Evolutionary conservation across 2,797 vertebrate genomes (phyloP).

Genomic region (Vultur gryphus): DNA sequence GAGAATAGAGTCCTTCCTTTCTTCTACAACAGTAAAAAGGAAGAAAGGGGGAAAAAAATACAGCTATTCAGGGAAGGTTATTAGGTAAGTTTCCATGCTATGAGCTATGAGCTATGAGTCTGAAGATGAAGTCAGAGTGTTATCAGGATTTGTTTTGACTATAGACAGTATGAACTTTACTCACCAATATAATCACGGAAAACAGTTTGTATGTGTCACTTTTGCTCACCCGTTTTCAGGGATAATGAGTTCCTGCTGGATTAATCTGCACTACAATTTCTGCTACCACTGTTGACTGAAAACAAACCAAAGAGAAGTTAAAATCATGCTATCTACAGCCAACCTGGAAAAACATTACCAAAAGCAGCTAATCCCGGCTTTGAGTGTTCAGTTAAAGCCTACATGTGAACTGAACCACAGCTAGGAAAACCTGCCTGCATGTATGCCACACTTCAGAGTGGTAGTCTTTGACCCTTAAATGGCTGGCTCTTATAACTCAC

Average conservation of each 20-base stretch:
- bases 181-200: background rate
- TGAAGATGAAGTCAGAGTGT: background rate
- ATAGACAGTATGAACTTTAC: background rate
- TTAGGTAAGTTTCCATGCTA: background rate
- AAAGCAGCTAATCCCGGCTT: background rate
- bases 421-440: background rate
- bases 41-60: background rate
- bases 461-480: background rate
- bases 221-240: background rate
- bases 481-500: background rate
- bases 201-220: background rate
- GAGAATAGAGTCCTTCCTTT: background rate
- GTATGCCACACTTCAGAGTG: background rate
- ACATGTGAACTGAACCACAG: background rate
- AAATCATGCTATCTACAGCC: background rate
- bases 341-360: background rate
- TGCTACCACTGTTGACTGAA: conserved; percentile 8
- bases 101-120: background rate
- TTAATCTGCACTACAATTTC: background rate
- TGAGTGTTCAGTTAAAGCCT: background rate
- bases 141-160: conserved; percentile 28
- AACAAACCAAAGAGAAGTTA: background rate
- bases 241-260: background rate
- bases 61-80: background rate
- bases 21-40: background rate